Conservation (phyloP, 92 coral and sea anemone species). For the Phenganax marumi region DNA sequence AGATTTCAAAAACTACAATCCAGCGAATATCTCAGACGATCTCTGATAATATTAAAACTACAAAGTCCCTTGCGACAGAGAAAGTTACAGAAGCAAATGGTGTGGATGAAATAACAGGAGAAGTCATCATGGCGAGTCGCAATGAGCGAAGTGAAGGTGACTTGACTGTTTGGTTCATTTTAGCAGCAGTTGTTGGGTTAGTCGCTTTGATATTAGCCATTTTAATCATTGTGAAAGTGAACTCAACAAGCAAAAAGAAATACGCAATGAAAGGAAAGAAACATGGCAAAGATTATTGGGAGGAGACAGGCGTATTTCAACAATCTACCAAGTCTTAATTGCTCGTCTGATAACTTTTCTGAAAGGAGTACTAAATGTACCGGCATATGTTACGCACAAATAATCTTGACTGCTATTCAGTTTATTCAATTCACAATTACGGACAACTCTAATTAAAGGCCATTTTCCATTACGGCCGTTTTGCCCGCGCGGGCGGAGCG, state of each 20-base stretch:
- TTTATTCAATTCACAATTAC: no score
- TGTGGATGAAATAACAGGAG: not conserved
- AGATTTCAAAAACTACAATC: not conserved
- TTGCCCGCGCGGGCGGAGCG: no score
- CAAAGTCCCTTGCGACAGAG: not conserved
- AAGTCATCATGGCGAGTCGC: not conserved
- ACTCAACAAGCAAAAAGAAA: conserved; percentile 21
- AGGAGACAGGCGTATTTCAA: conserved; percentile 13
- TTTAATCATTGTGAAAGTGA: conserved; percentile 26
- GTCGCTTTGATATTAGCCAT: conserved; percentile 26
- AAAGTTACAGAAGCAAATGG: not conserved
- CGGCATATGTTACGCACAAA: no score
- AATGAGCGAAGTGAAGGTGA: conserved; percentile 33
- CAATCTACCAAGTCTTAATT: not conserved
- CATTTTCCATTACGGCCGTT: no score
- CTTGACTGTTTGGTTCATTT: conserved; percentile 16
- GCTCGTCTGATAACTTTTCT: not conserved
- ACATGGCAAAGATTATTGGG: not conserved
- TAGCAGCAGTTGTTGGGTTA: conserved; percentile 24
- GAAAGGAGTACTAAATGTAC: not conserved
- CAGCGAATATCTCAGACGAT: not conserved
- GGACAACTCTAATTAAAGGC: no score
- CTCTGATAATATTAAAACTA: not conserved
- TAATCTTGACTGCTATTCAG: no score
- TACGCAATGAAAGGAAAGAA: not conserved